Base-by-base conservation (phyloP, 2,113 vertebrate species). In the Cyanoderma ruficeps region DNA sequence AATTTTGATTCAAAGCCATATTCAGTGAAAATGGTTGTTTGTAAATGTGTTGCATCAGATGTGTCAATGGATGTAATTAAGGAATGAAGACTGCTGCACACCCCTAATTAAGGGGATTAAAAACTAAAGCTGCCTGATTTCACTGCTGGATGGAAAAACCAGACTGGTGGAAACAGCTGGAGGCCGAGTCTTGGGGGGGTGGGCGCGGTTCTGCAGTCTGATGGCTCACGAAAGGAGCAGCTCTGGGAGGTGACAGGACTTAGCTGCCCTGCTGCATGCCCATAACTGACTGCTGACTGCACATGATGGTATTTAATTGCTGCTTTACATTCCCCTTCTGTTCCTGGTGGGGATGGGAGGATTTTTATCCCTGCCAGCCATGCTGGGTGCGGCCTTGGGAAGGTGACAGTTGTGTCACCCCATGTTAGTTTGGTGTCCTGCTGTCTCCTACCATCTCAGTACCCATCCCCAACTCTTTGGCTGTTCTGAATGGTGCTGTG, bases 31-130 rank as follows among this genome's bases (percentile, higher is more conserved):
- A 93, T 69, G 87, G 80, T n/a, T 96, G 93, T 87, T 95, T 94
- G 89, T 53, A 65, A 91, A 96, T 90, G 82, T 90, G 71, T 93
- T 95, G 75, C 94, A 86, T 95, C 78, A 69, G 83, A 85, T 93
- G 90, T 89, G 70, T 87, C 92, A 90, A 72, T 97, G 74, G 75
- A 60, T 94, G 79, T 96, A 96, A 94, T 96, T 96, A 96, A 94
- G 94, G 95, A 93, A 87, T 94, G 90, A 94, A 91, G 60, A 20
- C 67, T 70, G 76, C 84, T 74, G 68, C 94, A 90, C 78, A 88
- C 71, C 87, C 91, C 83, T 96, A 83, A 95, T 97, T 93, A 89
- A 94, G 85, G 61, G 93, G 78, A 89, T 97, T 95, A 94, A 91
- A 86, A 93, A 56, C 60, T 11, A 78, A 93, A 96, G 68, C 93